These are phyloP conservation scores for Ploceus nigricollis DNA, from an alignment of 2,113 vertebrate genomes.

Conservation along the genomic window DNA sequence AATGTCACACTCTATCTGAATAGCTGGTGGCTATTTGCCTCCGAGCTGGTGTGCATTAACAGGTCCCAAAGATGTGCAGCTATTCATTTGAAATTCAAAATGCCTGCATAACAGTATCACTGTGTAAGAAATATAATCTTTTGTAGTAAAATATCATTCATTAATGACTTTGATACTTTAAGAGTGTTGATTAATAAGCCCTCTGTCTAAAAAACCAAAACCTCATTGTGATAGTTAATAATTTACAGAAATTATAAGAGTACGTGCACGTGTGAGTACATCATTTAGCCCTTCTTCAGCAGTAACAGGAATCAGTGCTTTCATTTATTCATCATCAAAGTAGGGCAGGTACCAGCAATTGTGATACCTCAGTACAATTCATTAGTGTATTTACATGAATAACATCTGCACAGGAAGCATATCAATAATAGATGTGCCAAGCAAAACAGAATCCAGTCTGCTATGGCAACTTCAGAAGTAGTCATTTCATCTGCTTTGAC, in stretches of 20 bases:
- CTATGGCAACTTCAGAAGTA: neutral
- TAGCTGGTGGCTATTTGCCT: neutral
- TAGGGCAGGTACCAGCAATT: neutral
- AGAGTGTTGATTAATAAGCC: neutral
- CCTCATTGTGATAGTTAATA: neutral
- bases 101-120: neutral
- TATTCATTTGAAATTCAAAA: constrained; percentile 27
- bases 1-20: neutral
- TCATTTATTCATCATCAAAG: neutral
- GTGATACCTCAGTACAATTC: neutral
- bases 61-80: neutral
- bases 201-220: neutral
- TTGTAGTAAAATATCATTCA: neutral
- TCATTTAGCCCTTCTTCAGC: neutral
- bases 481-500: neutral
- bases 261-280: neutral
- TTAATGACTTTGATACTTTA: neutral
- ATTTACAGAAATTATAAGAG: neutral
- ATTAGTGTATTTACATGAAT: neutral
- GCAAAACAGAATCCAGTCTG: neutral
- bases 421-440: neutral
- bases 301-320: neutral
- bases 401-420: neutral
- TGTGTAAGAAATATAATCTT: neutral
- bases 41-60: neutral